Conservation (phyloP, 2,113 vertebrate genomes). For the Melanotaenia duboulayi region DNA sequence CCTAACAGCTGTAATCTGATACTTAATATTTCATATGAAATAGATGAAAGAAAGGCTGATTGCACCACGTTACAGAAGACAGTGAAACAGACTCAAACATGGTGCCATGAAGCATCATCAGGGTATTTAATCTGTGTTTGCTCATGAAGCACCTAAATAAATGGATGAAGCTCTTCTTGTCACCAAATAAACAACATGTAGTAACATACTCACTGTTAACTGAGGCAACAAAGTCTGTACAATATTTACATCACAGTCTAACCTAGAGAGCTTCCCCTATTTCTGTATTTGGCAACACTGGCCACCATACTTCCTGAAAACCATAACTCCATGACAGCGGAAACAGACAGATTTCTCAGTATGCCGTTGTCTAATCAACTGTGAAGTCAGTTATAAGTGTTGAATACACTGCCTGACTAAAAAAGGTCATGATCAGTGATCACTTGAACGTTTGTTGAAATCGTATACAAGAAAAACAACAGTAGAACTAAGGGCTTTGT, state of each 20-base stretch:
- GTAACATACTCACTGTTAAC: neutral
- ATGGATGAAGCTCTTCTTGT: neutral
- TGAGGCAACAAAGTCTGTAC: fast-evolving
- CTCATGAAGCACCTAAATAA: neutral
- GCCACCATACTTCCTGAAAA: slow-evolving; percentile 7
- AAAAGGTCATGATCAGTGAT: neutral
- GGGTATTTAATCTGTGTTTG: neutral
- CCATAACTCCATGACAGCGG: slow-evolving; percentile 14
- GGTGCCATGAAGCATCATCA: neutral
- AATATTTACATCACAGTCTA: neutral
- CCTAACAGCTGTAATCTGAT: neutral
- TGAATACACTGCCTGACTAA: too few species aligned
- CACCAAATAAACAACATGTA: neutral
- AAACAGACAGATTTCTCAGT: slow-evolving; percentile 26
- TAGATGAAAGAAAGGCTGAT: neutral
- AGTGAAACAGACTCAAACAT: neutral
- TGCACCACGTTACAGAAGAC: neutral
- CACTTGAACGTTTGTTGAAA: too few species aligned
- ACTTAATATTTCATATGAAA: neutral
- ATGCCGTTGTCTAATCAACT: slow-evolving; percentile 4
- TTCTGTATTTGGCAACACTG: slow-evolving; percentile 20
- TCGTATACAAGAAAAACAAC: too few species aligned
- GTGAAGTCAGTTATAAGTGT: neutral
- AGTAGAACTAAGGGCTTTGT: too few species aligned
- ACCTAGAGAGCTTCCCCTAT: slow-evolving; percentile 10